Conservation (phyloP, 1,140 invertebrate genomes). For the Pararge aegeria region DNA sequence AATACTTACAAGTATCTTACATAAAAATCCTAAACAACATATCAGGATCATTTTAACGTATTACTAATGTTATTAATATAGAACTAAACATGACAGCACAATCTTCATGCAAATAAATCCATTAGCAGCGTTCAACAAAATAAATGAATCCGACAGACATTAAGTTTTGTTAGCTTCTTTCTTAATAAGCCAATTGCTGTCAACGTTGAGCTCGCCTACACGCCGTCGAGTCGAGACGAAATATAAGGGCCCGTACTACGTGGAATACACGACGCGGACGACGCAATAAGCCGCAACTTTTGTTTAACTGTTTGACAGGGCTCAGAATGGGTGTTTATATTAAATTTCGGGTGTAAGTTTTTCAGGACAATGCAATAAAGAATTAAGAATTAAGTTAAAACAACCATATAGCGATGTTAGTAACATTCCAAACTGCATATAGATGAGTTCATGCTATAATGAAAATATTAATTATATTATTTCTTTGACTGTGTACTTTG, state of each 20-base stretch:
- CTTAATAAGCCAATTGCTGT: conserved; percentile 70
- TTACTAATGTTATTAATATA: conserved; percentile 11
- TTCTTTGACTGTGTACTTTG: too few relatives aligned
- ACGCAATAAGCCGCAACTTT: not conserved
- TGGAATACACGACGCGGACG: not conserved
- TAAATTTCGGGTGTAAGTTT: too few relatives aligned
- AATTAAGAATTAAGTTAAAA: too few relatives aligned
- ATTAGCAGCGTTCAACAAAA: conserved; percentile 36
- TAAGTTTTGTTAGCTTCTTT: conserved; percentile 56
- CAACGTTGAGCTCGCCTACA: conserved; percentile 58
- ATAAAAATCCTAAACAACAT: not conserved
- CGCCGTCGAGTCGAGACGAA: conserved; percentile 20
- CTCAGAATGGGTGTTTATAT: too few relatives aligned
- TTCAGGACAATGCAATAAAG: too few relatives aligned
- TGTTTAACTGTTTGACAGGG: too few relatives aligned
- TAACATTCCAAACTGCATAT: too few relatives aligned
- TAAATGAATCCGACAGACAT: conserved; percentile 50
- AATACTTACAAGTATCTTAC: too few relatives aligned
- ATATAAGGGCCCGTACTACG: not conserved
- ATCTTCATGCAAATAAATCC: conserved; percentile 40
- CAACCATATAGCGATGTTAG: too few relatives aligned
- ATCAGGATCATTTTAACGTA: not conserved
- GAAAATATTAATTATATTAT: too few relatives aligned
- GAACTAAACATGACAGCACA: conserved; percentile 15
- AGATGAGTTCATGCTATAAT: too few relatives aligned